A percentile compares a stretch with the other conserved stretches of the same genome.
phyloP scores from a whole-genome alignment of 2,888 invertebrate species.

The Chloromyia formosa region DNA sequence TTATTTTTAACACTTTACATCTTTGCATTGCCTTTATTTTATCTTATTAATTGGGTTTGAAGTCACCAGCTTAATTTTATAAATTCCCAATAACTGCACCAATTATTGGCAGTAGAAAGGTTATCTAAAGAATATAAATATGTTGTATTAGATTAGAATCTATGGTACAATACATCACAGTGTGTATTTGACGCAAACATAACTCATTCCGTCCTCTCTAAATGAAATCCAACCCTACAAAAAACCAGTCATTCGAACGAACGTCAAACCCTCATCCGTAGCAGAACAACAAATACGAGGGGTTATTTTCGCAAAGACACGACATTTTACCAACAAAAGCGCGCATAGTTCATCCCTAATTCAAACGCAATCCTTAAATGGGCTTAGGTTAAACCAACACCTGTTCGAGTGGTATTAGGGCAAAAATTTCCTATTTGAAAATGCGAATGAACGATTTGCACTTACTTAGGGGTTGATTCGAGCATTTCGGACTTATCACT shows the following conservation, averaged over 20 bases:
- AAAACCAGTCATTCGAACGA: background rate
- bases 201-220: no score
- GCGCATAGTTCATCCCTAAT: slow-evolving; percentile 41
- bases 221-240: slow-evolving; percentile 8
- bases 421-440: slow-evolving; percentile 45
- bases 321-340: slow-evolving; percentile 25
- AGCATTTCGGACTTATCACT: slow-evolving; percentile 44
- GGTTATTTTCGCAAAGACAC: slow-evolving; percentile 16
- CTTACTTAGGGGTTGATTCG: slow-evolving; percentile 45
- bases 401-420: slow-evolving; percentile 55
- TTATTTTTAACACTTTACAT: no score
- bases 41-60: no score
- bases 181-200: no score
- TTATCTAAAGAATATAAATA: no score
- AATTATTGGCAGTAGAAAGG: no score
- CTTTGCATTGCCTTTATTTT: no score
- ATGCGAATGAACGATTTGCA: slow-evolving; percentile 26
- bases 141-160: no score
- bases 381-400: slow-evolving; percentile 54
- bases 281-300: slow-evolving; percentile 22
- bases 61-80: no score
- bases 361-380: slow-evolving; percentile 43
- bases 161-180: no score
- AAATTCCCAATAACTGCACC: no score
- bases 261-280: slow-evolving; percentile 37